Evolutionary conservation across 2,113 vertebrate genomes (phyloP), one percentile per base, ranked within the genome.

Genomic region (Crotalus horridus): DNA sequence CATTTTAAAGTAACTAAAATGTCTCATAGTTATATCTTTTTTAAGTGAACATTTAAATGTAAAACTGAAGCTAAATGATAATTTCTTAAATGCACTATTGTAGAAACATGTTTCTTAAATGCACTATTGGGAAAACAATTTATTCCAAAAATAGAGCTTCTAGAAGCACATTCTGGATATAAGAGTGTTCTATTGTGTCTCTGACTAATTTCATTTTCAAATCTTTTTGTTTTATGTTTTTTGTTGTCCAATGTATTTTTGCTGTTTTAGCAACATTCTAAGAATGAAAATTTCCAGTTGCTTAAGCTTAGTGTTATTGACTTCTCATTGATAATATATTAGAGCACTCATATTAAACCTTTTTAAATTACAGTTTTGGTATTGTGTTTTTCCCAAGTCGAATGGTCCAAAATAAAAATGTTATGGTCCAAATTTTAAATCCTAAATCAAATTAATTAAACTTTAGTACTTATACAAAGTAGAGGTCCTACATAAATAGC

Each of bases 1-100:
- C 96, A 94, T 95, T 97, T 94, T 92, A 95, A 96, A 97, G 93
- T 33, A 96, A 94, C 39, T 26, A 92, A 96, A 95, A 61, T 64
- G 94, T 92, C 90, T 91, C 89, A 90, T 93, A 53, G 92, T 89
- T 89, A 81, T 94, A 95, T 96, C 33, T 81, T 81, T 96, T 92
- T 94, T 48, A 56, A 95, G 93, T 94, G 89, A 93, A 95, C 93
- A 92, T 92, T 90, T 93, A 89, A 94, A 95, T 96, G 95, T 85
- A 12, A 94, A 43, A 89, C 59, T 93, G 93, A 93, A 91, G 54
- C 46, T 20, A 92, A 90, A 54, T 39, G 61, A 90, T 69, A 51
- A 91, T 93, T 92, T 93, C 94, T 94, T 89, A 93, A 92, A 55
- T 94, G 89, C 93, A 89, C 90, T 81, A 85, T 92, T 93, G 92